Conservation (phyloP, 2,888 invertebrate genomes). For the Protonemura montana region DNA sequence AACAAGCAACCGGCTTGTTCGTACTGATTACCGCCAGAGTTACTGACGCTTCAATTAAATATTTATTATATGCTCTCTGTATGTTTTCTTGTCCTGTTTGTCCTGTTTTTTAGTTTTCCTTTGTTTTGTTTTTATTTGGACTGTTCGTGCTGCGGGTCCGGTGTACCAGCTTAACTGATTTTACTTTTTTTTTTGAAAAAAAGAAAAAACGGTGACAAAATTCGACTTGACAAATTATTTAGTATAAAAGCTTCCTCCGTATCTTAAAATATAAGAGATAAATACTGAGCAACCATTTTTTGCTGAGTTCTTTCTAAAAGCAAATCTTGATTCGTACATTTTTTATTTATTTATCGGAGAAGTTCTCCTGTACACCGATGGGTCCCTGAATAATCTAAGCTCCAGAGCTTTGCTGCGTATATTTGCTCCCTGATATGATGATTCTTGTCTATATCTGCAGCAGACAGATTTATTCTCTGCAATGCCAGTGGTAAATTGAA, state of each 20-base stretch:
- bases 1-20: not conserved
- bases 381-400: not conserved
- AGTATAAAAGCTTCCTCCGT: not conserved
- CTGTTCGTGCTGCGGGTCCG: not conserved
- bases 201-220: not conserved
- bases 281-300: not conserved
- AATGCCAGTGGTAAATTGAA: not conserved
- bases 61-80: not conserved
- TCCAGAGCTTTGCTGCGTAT: not conserved
- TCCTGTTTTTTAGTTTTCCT: no score
- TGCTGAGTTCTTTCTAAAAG: not conserved
- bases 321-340: not conserved
- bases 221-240: not conserved
- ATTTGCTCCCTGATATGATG: not conserved
- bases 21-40: not conserved
- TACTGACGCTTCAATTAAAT: not conserved
- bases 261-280: not conserved
- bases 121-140: not conserved
- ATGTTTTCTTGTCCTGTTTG: not conserved
- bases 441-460: not conserved
- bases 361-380: not conserved
- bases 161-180: no score
- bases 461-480: slow-evolving; percentile 7
- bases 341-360: not conserved
- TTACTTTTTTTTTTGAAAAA: not conserved